These are phyloP conservation scores for Pseudomyrmex concolor DNA, from an alignment of 1,140 invertebrate species.

Conservation along the genomic window DNA sequence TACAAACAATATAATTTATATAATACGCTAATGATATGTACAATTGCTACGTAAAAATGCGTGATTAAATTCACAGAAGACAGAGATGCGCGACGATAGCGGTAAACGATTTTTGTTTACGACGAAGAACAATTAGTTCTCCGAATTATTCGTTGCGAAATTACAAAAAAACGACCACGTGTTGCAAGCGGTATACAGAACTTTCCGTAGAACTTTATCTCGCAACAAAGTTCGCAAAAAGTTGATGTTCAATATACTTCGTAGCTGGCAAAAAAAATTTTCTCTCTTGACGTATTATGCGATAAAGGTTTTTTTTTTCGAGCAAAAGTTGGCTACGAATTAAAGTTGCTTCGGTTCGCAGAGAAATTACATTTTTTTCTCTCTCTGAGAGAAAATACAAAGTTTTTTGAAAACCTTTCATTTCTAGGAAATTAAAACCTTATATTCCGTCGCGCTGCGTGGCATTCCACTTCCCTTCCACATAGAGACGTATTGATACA, in stretches of 20 bases:
- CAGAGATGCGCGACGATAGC: neutral
- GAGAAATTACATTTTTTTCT: neutral
- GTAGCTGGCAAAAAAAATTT: conserved; percentile 2
- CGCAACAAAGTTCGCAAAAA: conserved; percentile 7
- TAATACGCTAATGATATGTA: neutral
- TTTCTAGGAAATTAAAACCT: neutral
- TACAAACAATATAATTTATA: too few species aligned
- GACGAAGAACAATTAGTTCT: neutral
- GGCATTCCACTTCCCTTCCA: too few species aligned
- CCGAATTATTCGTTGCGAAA: neutral
- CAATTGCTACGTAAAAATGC: neutral
- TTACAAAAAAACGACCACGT: neutral
- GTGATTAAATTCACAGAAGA: too few species aligned
- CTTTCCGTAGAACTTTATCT: neutral
- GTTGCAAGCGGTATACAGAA: neutral
- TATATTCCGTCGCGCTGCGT: too few species aligned
- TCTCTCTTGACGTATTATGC: neutral
- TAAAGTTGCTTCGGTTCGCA: neutral
- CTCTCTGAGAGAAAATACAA: too few species aligned
- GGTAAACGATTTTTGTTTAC: neutral
- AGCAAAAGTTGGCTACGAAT: neutral
- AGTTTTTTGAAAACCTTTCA: neutral
- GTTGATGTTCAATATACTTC: conserved; percentile 4
- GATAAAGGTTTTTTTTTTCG: neutral
- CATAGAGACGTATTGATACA: too few species aligned